Evolutionary conservation across 2,888 invertebrate genomes (phyloP), one percentile per base, ranked within the genome.

Genomic region (Himalopsyche kuldschensis): DNA sequence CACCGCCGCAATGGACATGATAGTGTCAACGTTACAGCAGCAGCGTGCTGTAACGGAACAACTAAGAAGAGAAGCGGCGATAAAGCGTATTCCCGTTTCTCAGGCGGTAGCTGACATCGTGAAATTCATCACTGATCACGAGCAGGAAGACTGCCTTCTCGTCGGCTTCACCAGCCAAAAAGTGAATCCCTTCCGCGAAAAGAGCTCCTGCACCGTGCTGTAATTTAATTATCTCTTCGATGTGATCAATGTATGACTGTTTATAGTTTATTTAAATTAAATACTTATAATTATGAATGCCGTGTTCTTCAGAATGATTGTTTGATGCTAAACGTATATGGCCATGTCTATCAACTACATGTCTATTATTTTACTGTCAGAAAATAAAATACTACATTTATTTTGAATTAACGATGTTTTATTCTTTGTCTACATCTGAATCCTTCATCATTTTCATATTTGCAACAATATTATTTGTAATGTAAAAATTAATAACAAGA

Each of bases 101-200:
- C 95, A 95, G 87, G 98, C 97, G n/a, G 96, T 98, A 83, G 95
- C 96, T 87, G 96, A 98, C 88, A 97, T 98, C 87, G 96, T 98
- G 89, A 97, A 97, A 89, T 98, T 95, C 89, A 96, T 98, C 87
- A 93, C 94, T 75, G 97, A 98, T 88, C 97, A 98, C 88, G 96
- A 97, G 88, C 96, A 96, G 87, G 98, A 98, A 88, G 98, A 98
- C 91, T 98, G 96, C 88, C 93, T 98, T 78, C 93, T 98, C 86
- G 96, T 97, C 87, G 98, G 98, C 47, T 98, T 98, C 90, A 96
- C 97, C 86, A 97, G 96, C 87, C 98, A 98, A 89, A 97, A 97
- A 89, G 96, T 97, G 20, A 98, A 98, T 91, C 98, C 98, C 35
- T 98, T 97, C 93, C 95, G 97, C 87, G 98, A 98, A 91, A 98